phyloP scores from a whole-genome alignment of 2,888 invertebrate genomes.

The Aleiodes leptofemur region DNA sequence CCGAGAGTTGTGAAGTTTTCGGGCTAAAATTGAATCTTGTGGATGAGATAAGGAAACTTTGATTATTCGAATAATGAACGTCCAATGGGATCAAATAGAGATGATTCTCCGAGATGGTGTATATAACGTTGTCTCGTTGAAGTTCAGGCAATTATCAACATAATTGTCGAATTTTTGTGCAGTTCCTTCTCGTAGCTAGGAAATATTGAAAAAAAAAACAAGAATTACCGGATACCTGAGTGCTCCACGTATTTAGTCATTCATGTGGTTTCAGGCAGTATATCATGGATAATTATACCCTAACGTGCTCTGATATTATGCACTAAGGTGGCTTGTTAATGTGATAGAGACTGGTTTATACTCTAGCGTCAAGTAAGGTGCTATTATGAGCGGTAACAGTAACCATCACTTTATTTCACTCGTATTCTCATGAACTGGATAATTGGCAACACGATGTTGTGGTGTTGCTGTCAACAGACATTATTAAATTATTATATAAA shows the following conservation, averaged over 20 bases:
- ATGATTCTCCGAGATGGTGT: not conserved
- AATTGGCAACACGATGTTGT: conserved; percentile 64
- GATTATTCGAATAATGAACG: not conserved
- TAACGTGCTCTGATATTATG: conserved; percentile 57
- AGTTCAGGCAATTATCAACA: no score
- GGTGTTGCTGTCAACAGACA: not conserved
- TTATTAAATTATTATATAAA: no score
- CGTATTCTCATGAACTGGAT: conserved; percentile 48
- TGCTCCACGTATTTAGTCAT: conserved; percentile 52
- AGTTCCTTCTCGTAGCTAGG: no score
- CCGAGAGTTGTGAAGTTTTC: conserved; percentile 23
- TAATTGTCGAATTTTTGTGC: no score
- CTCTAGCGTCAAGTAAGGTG: conserved; percentile 59
- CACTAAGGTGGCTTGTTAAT: conserved; percentile 53
- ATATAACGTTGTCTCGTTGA: no score
- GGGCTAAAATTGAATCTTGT: conserved; percentile 32
- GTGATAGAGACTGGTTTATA: conserved; percentile 46
- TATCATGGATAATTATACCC: conserved; percentile 64
- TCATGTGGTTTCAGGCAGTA: conserved; percentile 60
- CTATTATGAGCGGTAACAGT: conserved; percentile 64
- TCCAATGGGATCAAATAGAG: not conserved
- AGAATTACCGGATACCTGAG: conserved; percentile 46
- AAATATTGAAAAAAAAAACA: not conserved
- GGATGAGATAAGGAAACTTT: not conserved
- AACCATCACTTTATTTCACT: conserved; percentile 66